Base-by-base conservation (phyloP, 2,797 vertebrate genomes). In the Lithobates pipiens region DNA sequence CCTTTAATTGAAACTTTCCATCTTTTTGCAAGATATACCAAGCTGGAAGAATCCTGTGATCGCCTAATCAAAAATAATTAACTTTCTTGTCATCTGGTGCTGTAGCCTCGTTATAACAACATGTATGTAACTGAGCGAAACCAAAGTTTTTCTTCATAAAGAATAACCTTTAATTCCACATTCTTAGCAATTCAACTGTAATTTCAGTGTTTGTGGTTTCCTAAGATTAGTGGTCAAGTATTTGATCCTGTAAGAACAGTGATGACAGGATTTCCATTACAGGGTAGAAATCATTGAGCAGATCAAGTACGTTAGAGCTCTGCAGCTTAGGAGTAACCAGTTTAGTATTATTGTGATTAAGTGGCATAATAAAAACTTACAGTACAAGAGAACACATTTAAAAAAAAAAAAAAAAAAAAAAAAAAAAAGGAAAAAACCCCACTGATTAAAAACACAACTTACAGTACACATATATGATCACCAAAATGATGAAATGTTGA, bases 231-330 rank as follows among this genome's bases (percentile, higher is more conserved):
- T 57, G 72, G 81, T 44, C 75, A 68, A 27, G 42, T n/a, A 75
- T 76, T 44, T 68, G 73, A 83, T 83, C 81, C 61, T 54, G 42
- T 44, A 29, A 83, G 73, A 68, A 75, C 10, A 42, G 27, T 27
- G 81, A 83, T 54, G 57, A 76, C 72, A 75, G 81, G 73, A 75
- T 50, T 76, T 83, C 3, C 36, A 76, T 76, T 83, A 54, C 73
- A 75, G 61, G 7, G 44, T 67, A 76, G 63, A 76, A 83, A 68
- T 50, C 44, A 54, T 76, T 83, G 18, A 76, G 44, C 27, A 76
- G 36, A 82, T 82, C 71, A 82, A 44, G 71, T 69, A 73, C 50
- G 72, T 61, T 72, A 50, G 67, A 46, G 16, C 29, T 34, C 11
- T 57, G 36, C 69, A 39, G 69, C n/a, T 25, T 54, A 70, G 34